phyloP scores from a whole-genome alignment of 2,888 invertebrate genomes.

The Agonum fuliginosum region DNA sequence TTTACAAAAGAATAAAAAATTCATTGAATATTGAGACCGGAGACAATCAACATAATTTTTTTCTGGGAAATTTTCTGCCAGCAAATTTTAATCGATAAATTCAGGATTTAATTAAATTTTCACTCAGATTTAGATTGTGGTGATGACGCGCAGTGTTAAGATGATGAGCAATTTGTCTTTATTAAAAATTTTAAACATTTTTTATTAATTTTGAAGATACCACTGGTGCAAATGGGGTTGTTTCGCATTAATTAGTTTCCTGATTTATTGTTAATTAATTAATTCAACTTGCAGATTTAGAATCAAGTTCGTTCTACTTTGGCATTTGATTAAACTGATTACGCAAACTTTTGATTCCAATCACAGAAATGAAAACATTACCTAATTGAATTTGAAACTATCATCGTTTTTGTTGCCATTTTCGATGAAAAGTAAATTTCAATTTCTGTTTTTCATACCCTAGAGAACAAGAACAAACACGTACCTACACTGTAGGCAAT shows the following conservation, averaged over 20 bases:
- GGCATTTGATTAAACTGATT: not conserved
- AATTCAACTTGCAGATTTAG: not conserved
- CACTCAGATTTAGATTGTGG: not conserved
- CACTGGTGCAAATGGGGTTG: not conserved
- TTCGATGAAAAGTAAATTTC: not conserved
- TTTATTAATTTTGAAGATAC: not conserved
- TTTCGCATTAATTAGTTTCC: not conserved
- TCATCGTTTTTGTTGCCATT: no score
- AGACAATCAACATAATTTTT: not conserved
- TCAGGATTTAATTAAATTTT: conserved; percentile 38
- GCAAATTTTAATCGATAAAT: conserved; percentile 27
- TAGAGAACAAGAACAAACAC: no score
- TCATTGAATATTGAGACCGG: not conserved
- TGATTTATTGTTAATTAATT: not conserved
- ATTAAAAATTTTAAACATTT: conserved; percentile 18
- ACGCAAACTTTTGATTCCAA: not conserved
- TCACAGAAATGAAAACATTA: no score
- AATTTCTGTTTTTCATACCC: no score
- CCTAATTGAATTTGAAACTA: not conserved
- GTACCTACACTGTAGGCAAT: no score
- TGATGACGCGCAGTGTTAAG: conserved; percentile 1
- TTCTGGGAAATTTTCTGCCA: not conserved
- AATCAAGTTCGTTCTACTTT: not conserved
- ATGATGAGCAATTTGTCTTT: conserved; percentile 27
- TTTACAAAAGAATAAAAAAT: no score